phyloP scores from a whole-genome alignment of 2,113 vertebrate species.

The Lutjanus erythropterus region DNA sequence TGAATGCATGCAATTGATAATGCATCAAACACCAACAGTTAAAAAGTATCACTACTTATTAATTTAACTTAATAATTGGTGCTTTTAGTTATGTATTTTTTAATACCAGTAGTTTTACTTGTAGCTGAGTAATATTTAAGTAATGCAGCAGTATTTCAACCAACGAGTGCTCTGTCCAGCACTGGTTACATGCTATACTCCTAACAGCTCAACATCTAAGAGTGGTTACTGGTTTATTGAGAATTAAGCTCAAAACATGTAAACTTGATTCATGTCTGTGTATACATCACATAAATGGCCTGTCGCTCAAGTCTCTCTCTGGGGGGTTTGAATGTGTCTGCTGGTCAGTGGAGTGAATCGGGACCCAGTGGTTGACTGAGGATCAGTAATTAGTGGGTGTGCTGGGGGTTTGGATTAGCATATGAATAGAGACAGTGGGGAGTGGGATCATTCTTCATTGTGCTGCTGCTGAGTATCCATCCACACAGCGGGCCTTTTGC shows the following conservation, averaged over 20 bases:
- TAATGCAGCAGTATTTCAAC: too few species aligned
- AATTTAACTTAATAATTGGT: too few species aligned
- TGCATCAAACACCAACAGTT: too few species aligned
- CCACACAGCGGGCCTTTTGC: conserved; percentile 25
- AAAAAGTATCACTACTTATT: too few species aligned
- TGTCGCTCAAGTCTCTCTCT: conserved; percentile 20
- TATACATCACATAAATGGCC: conserved; percentile 20
- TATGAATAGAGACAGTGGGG: conserved; percentile 70
- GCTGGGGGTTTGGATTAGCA: conserved; percentile 68
- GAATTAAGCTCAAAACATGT: conserved; percentile 1
- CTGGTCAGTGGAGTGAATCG: conserved; percentile 64
- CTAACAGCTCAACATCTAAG: not conserved
- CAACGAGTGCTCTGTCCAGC: too few species aligned
- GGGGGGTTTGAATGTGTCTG: conserved; percentile 41
- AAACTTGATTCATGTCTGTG: conserved; percentile 13
- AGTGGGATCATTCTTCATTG: conserved; percentile 59
- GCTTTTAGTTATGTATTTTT: too few species aligned
- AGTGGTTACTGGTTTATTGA: not conserved
- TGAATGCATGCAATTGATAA: too few species aligned
- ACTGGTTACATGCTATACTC: not conserved
- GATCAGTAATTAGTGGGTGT: conserved; percentile 63
- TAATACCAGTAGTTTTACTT: too few species aligned
- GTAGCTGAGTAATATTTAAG: too few species aligned
- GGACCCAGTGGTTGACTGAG: conserved; percentile 36
- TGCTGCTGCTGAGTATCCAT: conserved; percentile 22